Percentiles rank a stretch among this genome's conserved stretches.
Evolutionary conservation across 1,140 invertebrate species (phyloP).

Genomic region (Drosophila equinoxialis): DNA sequence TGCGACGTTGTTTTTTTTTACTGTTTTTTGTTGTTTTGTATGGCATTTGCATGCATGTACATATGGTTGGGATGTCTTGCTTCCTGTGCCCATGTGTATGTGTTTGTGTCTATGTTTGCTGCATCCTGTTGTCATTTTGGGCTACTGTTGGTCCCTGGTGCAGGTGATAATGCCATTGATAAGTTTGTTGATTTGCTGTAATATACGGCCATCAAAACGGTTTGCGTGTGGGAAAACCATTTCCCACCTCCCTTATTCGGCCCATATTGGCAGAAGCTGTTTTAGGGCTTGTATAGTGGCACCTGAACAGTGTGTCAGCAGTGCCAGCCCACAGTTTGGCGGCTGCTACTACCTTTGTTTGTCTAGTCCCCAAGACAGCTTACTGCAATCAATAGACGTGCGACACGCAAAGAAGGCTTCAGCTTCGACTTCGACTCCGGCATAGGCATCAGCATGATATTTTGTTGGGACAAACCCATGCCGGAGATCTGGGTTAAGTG

Average conservation of each 20-base stretch:
- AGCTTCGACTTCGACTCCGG: neutral
- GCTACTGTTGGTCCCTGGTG: constrained; percentile 50
- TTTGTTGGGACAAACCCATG: constrained; percentile 25
- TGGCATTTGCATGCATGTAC: constrained; percentile 32
- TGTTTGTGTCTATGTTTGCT: constrained; percentile 27
- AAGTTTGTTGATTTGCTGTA: constrained; percentile 29
- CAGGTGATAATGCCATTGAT: constrained; percentile 57
- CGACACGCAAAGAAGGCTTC: constrained; percentile 46
- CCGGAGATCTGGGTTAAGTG: constrained; percentile 67
- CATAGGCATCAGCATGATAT: no score
- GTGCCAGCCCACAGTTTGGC: constrained; percentile 13
- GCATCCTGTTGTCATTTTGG: constrained; percentile 70
- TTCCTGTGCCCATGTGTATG: constrained; percentile 46
- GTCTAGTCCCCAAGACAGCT: constrained; percentile 47
- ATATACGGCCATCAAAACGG: neutral
- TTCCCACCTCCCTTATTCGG: neutral
- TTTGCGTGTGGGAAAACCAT: constrained; percentile 32
- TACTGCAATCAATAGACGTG: constrained; percentile 54
- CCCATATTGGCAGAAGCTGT: neutral
- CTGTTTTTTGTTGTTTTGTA: neutral
- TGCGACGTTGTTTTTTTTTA: constrained; percentile 29
- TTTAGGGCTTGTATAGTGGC: constrained; percentile 27
- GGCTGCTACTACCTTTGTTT: constrained; percentile 34
- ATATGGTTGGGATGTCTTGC: constrained; percentile 14
- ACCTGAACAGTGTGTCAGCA: constrained; percentile 37